Base-by-base conservation (phyloP, 2,888 invertebrate genomes). In the Apotomis betuletana region DNA sequence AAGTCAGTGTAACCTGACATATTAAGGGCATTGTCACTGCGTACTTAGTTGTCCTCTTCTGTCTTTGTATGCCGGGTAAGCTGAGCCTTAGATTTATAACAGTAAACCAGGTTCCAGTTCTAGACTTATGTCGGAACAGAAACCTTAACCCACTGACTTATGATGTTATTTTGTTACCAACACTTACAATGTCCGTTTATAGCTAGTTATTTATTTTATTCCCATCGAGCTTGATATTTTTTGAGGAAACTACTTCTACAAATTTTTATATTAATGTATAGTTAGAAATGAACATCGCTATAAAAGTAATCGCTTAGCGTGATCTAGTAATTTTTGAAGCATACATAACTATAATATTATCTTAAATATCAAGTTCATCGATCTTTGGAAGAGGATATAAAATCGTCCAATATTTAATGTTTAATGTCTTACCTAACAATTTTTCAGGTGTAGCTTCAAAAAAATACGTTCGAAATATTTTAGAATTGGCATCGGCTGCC, bases 31-130 rank as follows among this genome's bases (percentile, higher is more conserved):
- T 38, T 57, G 46, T 57, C 44, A 54, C 9, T 44, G 44, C 3
- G 1, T 13, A 44, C 13, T 41, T 8, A 44, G 44, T 44, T 4
- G 8, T 44, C 13, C 36, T 54, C 27, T 44, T 8, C 3, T 2
- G 9, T 61, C 59, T 38, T 44, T 57, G 49, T 61, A 12, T 27
- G 15, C 10, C 41, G n/a, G 44, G 55, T 27, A 36, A 61, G n/a
- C 44, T 54, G 46, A 69, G 68, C 68, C 36, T 60, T 15, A 36
- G 61, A 69, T 61, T 49, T 69, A 69, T 60, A 58, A 27, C 10
- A 69, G 9, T 13, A 44, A 61, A 55, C 44, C 60, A 9, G 68
- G 60, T 36, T 44, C n/a, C 6, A 55, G 54, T 60, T 69, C 13
- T 44, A 10, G 44, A 61, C 46, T 55, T 55, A 10, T 52, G 46